Percentiles rank a stretch among this genome's conserved stretches.
Conservation (phyloP, 1,140 invertebrate genomes). For the Pseudomyrmex pallidus region DNA sequence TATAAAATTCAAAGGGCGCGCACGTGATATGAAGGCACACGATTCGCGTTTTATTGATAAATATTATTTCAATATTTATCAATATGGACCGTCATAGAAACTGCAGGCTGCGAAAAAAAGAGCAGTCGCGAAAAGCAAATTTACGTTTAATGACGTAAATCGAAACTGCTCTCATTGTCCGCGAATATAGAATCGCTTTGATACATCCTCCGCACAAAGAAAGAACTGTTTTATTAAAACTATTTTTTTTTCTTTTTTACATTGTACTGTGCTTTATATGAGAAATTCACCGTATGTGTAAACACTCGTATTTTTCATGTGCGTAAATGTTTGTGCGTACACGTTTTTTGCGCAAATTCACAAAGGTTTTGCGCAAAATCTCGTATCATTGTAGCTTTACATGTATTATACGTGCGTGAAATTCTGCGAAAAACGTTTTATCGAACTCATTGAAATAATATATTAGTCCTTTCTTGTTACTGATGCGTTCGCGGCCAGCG, state of each 20-base stretch:
- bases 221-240: not conserved
- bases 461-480: constrained; percentile 11
- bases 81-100: too few relatives aligned
- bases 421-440: not conserved
- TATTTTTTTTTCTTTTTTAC: not conserved
- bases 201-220: not conserved
- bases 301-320: not conserved
- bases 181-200: not conserved
- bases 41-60: not conserved
- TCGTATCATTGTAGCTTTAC: not conserved
- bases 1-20: not conserved
- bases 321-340: not conserved
- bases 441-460: constrained; percentile 22
- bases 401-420: not conserved
- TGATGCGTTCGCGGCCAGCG: constrained; percentile 1
- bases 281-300: constrained; percentile 9
- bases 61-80: not conserved
- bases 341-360: not conserved
- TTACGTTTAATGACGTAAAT: constrained; percentile 30
- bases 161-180: not conserved
- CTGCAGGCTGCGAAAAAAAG: not conserved
- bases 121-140: constrained; percentile 7
- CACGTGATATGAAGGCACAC: not conserved
- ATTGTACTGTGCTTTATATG: not conserved
- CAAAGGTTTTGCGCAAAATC: not conserved